These are phyloP conservation scores for Poecilia picta DNA, from an alignment of 2,797 vertebrate species.

Conservation along the genomic window DNA sequence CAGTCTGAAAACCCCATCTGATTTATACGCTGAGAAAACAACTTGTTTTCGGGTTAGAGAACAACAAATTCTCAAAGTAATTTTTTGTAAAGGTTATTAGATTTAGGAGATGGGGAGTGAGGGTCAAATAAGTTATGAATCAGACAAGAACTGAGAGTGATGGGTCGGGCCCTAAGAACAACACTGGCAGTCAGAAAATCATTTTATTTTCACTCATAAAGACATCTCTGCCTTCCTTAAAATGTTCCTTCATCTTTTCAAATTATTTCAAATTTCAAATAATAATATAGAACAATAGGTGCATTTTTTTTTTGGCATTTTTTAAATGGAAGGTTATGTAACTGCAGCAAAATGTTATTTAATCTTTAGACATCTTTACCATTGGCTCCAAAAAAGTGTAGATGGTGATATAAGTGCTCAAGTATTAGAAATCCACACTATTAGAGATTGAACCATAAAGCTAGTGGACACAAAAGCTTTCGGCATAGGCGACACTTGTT, in stretches of 20 bases:
- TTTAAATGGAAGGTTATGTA: neutral
- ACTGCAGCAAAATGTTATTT: neutral
- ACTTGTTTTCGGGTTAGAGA: neutral
- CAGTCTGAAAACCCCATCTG: neutral
- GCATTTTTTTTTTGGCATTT: neutral
- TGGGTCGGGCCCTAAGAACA: neutral
- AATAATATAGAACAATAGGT: neutral
- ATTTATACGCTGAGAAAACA: neutral
- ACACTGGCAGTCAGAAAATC: neutral
- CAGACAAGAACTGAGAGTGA: neutral
- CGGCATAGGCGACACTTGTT: fast-evolving
- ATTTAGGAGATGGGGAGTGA: neutral
- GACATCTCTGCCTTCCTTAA: neutral
- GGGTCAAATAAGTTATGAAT: neutral
- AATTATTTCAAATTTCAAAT: too few relatives aligned
- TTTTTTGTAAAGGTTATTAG: neutral
- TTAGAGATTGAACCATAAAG: neutral
- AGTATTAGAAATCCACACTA: neutral
- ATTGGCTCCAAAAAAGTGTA: neutral
- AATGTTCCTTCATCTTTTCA: neutral
- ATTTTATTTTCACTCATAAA: neutral
- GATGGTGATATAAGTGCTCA: neutral
- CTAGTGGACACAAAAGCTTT: too few relatives aligned
- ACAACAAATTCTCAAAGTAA: too few relatives aligned
- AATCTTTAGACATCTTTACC: neutral